Percentiles rank a stretch among this genome's conserved stretches.
Evolutionary conservation across 2,113 vertebrate genomes (phyloP).

Genomic region (Trachemys scripta): DNA sequence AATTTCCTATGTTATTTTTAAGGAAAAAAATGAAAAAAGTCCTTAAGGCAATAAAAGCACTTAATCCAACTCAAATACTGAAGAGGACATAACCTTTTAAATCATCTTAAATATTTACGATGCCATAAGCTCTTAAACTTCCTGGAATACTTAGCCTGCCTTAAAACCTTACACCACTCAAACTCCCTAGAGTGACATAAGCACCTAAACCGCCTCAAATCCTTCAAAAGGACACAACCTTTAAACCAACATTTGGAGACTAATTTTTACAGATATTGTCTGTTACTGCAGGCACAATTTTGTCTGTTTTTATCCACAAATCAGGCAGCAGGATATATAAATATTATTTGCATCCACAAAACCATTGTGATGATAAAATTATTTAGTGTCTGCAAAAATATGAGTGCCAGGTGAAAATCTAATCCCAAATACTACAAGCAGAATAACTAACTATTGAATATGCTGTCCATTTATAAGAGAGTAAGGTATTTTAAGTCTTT

Average conservation of each 20-base stretch:
- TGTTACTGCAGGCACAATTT: constrained; percentile 52
- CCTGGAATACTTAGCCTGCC: constrained; percentile 75
- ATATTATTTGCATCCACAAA: constrained; percentile 12
- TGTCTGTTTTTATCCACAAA: constrained; percentile 24
- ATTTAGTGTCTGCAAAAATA: neutral
- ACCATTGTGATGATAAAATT: neutral
- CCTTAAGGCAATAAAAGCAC: constrained; percentile 77
- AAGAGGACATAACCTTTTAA: constrained; percentile 78
- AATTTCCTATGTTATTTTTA: constrained; percentile 57
- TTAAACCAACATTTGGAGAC: constrained; percentile 38
- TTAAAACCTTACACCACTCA: constrained; percentile 66
- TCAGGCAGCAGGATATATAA: neutral
- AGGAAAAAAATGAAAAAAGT: constrained; percentile 41
- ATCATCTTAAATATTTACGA: constrained; percentile 81
- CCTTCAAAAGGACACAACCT: constrained; percentile 77
- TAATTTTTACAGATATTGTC: constrained; percentile 65
- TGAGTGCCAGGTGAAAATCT: neutral
- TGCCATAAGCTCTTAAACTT: constrained; percentile 78
- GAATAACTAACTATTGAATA: neutral
- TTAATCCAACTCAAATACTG: constrained; percentile 79
- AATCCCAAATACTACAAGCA: neutral
- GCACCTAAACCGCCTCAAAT: constrained; percentile 73
- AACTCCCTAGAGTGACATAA: constrained; percentile 70
- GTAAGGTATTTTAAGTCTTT: neutral
- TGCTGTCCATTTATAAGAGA: neutral